Evolutionary conservation across 1,140 invertebrate species (phyloP).

Genomic region (Trichonephila clavata): DNA sequence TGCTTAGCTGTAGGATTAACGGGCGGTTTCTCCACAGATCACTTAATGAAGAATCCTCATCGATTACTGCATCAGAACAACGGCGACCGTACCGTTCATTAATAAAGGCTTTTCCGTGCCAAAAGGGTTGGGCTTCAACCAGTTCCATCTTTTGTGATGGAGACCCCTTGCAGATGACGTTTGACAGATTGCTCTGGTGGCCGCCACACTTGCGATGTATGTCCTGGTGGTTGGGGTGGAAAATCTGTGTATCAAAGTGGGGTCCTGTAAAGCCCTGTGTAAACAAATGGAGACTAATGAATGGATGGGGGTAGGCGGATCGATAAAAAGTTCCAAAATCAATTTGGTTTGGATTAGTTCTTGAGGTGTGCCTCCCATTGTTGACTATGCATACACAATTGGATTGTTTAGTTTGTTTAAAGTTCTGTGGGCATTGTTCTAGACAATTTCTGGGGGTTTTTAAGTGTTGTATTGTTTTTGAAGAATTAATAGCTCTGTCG

Average conservation of each 20-base stretch:
- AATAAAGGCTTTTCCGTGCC: conserved; percentile 57
- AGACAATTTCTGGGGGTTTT: too few species aligned
- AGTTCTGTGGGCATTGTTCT: too few species aligned
- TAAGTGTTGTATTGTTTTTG: neutral
- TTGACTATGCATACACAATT: neutral
- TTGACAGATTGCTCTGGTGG: conserved; percentile 42
- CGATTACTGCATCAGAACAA: conserved; percentile 21
- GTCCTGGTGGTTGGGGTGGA: neutral
- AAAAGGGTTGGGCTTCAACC: conserved; percentile 54
- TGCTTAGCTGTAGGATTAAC: conserved; percentile 50
- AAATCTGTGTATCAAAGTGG: neutral
- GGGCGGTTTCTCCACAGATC: conserved; percentile 25
- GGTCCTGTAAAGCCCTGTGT: neutral
- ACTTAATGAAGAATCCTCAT: conserved; percentile 62
- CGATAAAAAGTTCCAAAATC: conserved; percentile 31
- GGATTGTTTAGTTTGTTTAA: neutral
- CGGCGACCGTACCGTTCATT: conserved; percentile 29
- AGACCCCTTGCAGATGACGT: conserved; percentile 49
- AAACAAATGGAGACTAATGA: conserved; percentile 14
- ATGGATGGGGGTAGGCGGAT: neutral
- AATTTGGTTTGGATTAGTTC: neutral
- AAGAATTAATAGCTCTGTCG: neutral
- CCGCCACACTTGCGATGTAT: neutral
- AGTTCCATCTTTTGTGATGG: conserved; percentile 26
- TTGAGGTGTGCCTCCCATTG: neutral